phyloP scores from a whole-genome alignment of 1,140 invertebrate genomes.

The Atta cephalotes region DNA sequence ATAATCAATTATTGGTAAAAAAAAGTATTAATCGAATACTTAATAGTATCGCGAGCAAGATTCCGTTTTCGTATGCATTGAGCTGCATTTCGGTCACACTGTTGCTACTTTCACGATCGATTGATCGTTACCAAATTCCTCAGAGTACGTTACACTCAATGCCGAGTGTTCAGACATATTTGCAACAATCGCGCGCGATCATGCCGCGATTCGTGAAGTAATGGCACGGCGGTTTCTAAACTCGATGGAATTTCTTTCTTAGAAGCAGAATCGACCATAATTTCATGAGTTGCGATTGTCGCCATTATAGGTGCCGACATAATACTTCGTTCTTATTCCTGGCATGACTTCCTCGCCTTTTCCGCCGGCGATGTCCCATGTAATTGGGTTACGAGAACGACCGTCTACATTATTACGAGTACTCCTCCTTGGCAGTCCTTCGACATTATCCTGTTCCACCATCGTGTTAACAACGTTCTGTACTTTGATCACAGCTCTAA shows the following conservation, averaged over 20 bases:
- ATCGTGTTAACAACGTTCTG: slow-evolving; percentile 25
- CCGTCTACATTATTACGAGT: slow-evolving; percentile 4
- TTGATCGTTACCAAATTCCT: slow-evolving; percentile 47
- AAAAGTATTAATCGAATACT: background rate
- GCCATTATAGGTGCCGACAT: slow-evolving; percentile 3
- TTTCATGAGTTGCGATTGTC: slow-evolving; percentile 58
- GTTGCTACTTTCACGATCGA: slow-evolving; percentile 51
- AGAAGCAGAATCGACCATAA: slow-evolving; percentile 13
- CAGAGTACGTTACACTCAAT: slow-evolving; percentile 17
- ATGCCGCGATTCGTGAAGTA: slow-evolving; percentile 12
- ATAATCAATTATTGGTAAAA: background rate
- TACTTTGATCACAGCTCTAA: slow-evolving; percentile 42
- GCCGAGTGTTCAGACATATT: background rate
- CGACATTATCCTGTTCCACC: slow-evolving; percentile 4
- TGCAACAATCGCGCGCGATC: background rate
- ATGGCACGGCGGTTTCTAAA: slow-evolving; percentile 15
- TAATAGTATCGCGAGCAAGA: background rate
- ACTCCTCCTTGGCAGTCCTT: background rate
- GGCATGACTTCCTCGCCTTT: slow-evolving; percentile 62
- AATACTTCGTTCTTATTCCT: slow-evolving; percentile 65
- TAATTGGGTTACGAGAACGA: slow-evolving; percentile 81
- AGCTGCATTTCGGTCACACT: slow-evolving; percentile 10
- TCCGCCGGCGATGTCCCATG: slow-evolving; percentile 63
- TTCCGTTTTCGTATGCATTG: background rate
- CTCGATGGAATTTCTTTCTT: slow-evolving; percentile 53